Conservation (phyloP, 2,113 vertebrate species). For the Mirza zaza region DNA sequence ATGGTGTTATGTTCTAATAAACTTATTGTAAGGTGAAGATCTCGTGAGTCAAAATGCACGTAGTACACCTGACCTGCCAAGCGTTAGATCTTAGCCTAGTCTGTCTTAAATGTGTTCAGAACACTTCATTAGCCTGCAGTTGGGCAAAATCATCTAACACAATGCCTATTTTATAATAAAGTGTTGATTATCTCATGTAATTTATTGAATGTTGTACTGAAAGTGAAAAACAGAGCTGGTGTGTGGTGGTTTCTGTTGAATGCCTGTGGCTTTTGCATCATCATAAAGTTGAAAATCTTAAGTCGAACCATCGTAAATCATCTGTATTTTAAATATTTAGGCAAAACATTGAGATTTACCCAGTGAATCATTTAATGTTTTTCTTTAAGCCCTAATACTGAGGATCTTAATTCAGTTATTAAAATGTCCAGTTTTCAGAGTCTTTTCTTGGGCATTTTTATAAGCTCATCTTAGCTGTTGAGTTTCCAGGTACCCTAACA, state of each 20-base stretch:
- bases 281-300: neutral
- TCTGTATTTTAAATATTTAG: neutral
- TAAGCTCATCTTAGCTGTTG: neutral
- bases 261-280: neutral
- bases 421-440: neutral
- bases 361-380: rapidly evolving
- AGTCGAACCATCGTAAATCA: neutral
- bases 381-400: neutral
- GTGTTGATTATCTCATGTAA: neutral
- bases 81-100: neutral
- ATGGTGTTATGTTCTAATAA: neutral
- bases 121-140: neutral
- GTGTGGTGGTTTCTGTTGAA: neutral
- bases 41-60: neutral
- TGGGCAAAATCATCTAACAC: neutral
- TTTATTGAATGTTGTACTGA: neutral
- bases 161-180: neutral
- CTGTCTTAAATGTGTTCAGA: neutral
- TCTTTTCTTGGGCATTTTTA: neutral
- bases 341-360: rapidly evolving
- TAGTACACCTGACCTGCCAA: neutral
- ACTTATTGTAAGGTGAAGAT: neutral
- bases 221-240: neutral
- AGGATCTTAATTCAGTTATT: neutral
- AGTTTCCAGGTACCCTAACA: rapidly evolving